phyloP scores from a whole-genome alignment of 2,797 vertebrate genomes.

The Yasuhikotakia modesta region DNA sequence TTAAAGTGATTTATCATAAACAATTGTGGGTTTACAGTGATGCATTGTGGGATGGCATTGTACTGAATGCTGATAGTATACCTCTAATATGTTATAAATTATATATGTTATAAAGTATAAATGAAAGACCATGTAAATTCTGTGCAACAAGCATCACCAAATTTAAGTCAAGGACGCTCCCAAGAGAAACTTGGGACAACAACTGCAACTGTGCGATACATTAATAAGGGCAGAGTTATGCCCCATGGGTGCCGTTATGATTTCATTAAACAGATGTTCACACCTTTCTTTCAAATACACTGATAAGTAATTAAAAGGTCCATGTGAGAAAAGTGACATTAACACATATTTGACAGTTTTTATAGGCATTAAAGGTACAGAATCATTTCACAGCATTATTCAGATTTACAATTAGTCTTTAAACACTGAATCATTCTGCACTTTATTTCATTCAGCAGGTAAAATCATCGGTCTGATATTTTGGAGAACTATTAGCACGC shows the following conservation, averaged over 20 bases:
- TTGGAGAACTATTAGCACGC: background rate
- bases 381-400: background rate
- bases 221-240: constrained; percentile 2
- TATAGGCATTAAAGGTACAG: background rate
- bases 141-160: no score
- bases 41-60: no score
- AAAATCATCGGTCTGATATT: background rate
- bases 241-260: constrained; percentile 7
- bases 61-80: no score
- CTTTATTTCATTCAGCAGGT: background rate
- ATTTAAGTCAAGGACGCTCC: no score
- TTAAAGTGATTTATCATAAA: background rate
- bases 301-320: background rate
- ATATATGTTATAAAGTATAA: no score
- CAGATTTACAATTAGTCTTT: background rate
- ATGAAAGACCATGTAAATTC: no score
- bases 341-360: constrained; percentile 20
- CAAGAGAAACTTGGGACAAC: no score
- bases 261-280: background rate
- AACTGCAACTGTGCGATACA: constrained; percentile 11
- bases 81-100: no score
- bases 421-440: no score
- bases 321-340: constrained; percentile 26
- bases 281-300: background rate
- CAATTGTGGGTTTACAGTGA: background rate